A percentile compares a stretch with the other conserved stretches of the same genome.
phyloP scores from a whole-genome alignment of 2,797 vertebrate genomes.

The Leptoclinus maculatus region DNA sequence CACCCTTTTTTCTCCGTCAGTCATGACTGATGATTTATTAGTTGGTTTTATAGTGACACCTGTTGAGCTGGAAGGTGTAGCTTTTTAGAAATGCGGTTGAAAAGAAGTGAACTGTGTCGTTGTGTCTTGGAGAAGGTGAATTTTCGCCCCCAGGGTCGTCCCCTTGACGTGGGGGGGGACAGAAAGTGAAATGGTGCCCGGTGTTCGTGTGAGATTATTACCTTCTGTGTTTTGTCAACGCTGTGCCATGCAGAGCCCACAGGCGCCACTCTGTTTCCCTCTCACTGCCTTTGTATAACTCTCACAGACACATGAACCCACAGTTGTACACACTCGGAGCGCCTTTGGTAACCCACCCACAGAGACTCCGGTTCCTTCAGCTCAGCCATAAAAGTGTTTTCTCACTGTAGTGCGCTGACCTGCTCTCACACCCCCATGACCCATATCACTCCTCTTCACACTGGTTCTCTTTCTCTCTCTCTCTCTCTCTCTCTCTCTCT shows the following conservation, averaged over 20 bases:
- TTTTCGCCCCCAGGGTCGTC: slow-evolving; percentile 9
- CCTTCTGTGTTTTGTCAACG: slow-evolving; percentile 62
- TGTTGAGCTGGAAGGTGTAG: slow-evolving; percentile 6
- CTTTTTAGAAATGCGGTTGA: slow-evolving; percentile 12
- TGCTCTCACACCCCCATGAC: slow-evolving; percentile 58
- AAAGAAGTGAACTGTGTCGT: slow-evolving; percentile 5
- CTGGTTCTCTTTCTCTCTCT: slow-evolving; percentile 14
- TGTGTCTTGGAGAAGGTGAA: not conserved
- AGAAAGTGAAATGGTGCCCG: slow-evolving; percentile 41
- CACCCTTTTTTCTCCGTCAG: not conserved
- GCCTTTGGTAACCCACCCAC: slow-evolving; percentile 45
- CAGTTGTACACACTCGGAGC: not conserved
- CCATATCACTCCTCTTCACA: slow-evolving; percentile 42
- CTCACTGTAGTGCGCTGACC: slow-evolving; percentile 52
- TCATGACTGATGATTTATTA: slow-evolving; percentile 18
- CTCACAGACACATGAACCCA: slow-evolving; percentile 30
- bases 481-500: not conserved
- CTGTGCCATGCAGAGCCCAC: slow-evolving; percentile 49
- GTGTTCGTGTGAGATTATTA: slow-evolving; percentile 46
- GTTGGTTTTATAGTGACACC: slow-evolving; percentile 18
- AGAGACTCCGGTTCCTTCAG: slow-evolving; percentile 29
- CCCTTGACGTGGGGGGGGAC: slow-evolving; percentile 56
- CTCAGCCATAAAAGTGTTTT: slow-evolving; percentile 43
- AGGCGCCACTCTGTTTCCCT: slow-evolving; percentile 55
- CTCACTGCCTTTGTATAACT: slow-evolving; percentile 27